These are phyloP conservation scores for Danio kyathit DNA, from an alignment of 2,797 vertebrate species.

Conservation along the genomic window DNA sequence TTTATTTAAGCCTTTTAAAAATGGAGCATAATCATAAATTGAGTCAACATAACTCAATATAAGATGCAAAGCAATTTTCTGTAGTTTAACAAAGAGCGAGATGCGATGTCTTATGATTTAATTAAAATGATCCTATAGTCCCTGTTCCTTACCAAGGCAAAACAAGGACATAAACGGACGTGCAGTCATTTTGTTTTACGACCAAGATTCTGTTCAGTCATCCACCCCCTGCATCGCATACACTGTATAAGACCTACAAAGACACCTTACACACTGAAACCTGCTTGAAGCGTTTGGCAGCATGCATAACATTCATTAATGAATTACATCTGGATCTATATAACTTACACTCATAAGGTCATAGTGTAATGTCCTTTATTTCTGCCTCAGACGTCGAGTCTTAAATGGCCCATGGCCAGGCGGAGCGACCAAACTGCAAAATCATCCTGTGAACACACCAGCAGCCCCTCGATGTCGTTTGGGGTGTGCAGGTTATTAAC, in stretches of 20 bases:
- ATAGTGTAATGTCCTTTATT: conserved; percentile 80
- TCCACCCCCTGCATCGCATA: conserved; percentile 23
- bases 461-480: conserved; percentile 79
- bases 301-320: conserved; percentile 73
- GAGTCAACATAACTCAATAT: neutral
- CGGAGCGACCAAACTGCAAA: conserved; percentile 82
- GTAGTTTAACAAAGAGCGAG: neutral
- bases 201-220: conserved; percentile 28
- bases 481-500: conserved; percentile 83
- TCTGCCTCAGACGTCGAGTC: conserved; percentile 80
- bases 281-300: conserved; percentile 63
- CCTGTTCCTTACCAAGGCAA: conserved; percentile 1
- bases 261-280: conserved; percentile 35
- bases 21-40: neutral
- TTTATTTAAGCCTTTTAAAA: neutral
- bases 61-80: neutral
- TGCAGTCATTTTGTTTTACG: conserved; percentile 38
- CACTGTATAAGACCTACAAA: conserved; percentile 27
- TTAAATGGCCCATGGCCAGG: conserved; percentile 81
- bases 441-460: conserved; percentile 83
- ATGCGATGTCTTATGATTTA: conserved; percentile 13
- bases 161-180: conserved; percentile 35
- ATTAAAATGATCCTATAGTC: conserved; percentile 6
- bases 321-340: conserved; percentile 74
- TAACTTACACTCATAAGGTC: conserved; percentile 79